Evolutionary conservation across 2,113 vertebrate species (phyloP).

Genomic region (Hippocampus abdominalis): DNA sequence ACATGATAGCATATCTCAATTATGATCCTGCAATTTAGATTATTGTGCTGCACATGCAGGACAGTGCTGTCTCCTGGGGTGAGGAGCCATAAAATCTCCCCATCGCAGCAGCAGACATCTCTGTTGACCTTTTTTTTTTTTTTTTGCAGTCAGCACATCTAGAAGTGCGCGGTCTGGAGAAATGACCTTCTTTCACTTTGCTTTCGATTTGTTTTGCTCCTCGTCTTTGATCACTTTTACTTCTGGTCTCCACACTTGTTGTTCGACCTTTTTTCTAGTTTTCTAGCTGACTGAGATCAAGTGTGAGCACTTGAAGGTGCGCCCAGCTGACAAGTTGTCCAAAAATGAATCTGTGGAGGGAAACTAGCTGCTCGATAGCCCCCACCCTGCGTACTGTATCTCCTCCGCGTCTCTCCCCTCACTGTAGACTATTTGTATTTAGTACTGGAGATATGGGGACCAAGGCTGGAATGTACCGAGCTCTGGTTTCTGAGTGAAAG

Average conservation of each 20-base stretch:
- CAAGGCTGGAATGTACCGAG: conserved; percentile 47
- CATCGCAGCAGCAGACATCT: conserved; percentile 14
- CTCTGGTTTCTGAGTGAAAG: conserved; percentile 69
- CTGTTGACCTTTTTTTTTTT: conserved; percentile 15
- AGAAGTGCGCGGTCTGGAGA: conserved; percentile 39
- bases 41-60: conserved; percentile 36
- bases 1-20: conserved; percentile 66
- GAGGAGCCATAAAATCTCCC: conserved; percentile 24
- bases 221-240: background rate
- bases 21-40: conserved; percentile 64
- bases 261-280: conserved; percentile 55
- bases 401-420: conserved; percentile 51
- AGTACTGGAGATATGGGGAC: conserved; percentile 62
- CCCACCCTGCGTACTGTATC: conserved; percentile 33
- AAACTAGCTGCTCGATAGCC: conserved; percentile 57
- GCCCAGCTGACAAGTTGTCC: conserved; percentile 44
- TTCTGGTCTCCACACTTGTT: conserved; percentile 31
- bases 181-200: conserved; percentile 46
- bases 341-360: conserved; percentile 44
- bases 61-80: conserved; percentile 22
- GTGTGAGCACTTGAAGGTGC: conserved; percentile 25
- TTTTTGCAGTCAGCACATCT: conserved; percentile 37
- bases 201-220: background rate
- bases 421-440: conserved; percentile 56
- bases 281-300: conserved; percentile 61